Evolutionary conservation across 2,888 invertebrate species (phyloP).

Genomic region (Calliphora vomitoria): DNA sequence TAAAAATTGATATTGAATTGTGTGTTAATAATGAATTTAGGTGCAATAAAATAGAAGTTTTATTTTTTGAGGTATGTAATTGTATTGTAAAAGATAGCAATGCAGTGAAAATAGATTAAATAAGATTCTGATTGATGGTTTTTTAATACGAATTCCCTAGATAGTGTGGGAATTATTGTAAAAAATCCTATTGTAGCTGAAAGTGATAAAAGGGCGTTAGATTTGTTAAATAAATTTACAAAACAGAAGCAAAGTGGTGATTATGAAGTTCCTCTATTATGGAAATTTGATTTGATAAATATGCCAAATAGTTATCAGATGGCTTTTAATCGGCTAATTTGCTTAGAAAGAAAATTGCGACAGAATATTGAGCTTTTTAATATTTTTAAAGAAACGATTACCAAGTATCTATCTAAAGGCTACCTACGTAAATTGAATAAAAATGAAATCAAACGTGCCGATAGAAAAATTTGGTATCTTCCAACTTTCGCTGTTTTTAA

Average conservation of each 20-base stretch:
- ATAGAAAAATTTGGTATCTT: constrained; percentile 13
- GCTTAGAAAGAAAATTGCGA: constrained; percentile 6
- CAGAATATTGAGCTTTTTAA: not conserved
- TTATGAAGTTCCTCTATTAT: not conserved
- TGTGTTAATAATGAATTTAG: no score
- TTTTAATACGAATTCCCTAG: no score
- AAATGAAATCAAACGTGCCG: not conserved
- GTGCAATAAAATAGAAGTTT: no score
- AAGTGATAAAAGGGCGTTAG: not conserved
- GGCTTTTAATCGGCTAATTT: constrained; percentile 3
- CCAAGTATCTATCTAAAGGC: constrained; percentile 9
- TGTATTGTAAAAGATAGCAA: no score
- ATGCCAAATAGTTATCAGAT: not conserved
- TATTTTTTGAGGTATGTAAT: no score
- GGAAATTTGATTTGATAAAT: not conserved
- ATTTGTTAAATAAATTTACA: constrained; percentile 6
- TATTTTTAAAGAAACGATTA: not conserved
- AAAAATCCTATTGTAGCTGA: constrained; percentile 14
- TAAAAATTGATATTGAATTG: no score
- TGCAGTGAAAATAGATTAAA: no score
- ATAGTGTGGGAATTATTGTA: no score
- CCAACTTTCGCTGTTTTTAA: not conserved
- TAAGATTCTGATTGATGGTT: no score
- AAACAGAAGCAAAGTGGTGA: not conserved
- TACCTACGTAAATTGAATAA: constrained; percentile 22